phyloP scores from a whole-genome alignment of 1,140 invertebrate genomes.

The Hycleus cichorii region DNA sequence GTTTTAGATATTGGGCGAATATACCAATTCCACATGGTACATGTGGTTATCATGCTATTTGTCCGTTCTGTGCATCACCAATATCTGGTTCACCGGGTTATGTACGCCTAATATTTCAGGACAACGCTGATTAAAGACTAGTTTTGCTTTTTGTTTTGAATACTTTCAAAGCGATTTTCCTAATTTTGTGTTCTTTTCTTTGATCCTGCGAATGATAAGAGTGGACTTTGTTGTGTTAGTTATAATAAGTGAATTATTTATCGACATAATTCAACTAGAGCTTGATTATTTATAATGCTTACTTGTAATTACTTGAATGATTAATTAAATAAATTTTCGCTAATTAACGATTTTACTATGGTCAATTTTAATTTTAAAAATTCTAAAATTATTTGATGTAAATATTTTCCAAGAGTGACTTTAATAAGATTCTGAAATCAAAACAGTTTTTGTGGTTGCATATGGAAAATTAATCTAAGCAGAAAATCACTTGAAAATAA shows the following conservation, averaged over 20 bases:
- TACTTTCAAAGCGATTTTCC: slow-evolving; percentile 14
- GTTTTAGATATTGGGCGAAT: slow-evolving; percentile 79
- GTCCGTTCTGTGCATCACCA: slow-evolving; percentile 96
- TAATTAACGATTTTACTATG: too few species aligned
- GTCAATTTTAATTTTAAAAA: not conserved
- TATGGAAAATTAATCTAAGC: too few species aligned
- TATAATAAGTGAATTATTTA: too few species aligned
- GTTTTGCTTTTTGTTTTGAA: not conserved
- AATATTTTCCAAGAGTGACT: not conserved
- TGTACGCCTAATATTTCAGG: slow-evolving; percentile 96
- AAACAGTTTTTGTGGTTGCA: not conserved
- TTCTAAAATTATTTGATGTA: too few species aligned
- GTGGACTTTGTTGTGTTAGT: not conserved
- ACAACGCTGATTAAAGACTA: slow-evolving; percentile 78
- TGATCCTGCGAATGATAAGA: not conserved
- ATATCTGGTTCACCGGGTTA: slow-evolving; percentile 85
- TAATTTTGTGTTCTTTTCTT: slow-evolving; percentile 33
- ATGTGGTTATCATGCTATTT: slow-evolving; percentile 95
- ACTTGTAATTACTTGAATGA: not conserved
- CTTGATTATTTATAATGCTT: slow-evolving; percentile 8
- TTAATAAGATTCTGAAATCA: too few species aligned
- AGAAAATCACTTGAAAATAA: too few species aligned
- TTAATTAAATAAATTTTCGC: too few species aligned
- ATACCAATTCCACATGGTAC: slow-evolving; percentile 97
- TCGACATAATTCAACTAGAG: not conserved